These are phyloP conservation scores for Melanostoma scalare DNA, from an alignment of 2,888 invertebrate species.

Conservation along the genomic window DNA sequence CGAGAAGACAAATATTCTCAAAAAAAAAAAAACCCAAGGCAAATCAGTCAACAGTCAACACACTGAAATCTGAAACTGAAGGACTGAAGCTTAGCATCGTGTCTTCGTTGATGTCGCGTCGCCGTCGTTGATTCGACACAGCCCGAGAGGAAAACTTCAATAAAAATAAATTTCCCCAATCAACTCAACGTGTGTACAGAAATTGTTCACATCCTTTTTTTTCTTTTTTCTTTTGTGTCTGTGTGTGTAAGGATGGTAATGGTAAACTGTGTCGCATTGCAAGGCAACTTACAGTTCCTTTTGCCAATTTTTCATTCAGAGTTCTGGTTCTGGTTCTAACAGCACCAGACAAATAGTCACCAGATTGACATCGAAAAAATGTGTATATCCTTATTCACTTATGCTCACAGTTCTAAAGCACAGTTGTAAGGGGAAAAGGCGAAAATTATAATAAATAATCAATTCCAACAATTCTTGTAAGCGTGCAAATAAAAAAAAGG, in stretches of 20 bases:
- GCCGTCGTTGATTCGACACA: not conserved
- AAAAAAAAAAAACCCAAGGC: slow-evolving; percentile 11
- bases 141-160: slow-evolving; percentile 19
- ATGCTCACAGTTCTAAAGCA: slow-evolving; percentile 17
- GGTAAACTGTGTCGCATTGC: slow-evolving; percentile 33
- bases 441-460: slow-evolving; percentile 63
- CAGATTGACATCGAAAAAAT: slow-evolving; percentile 38
- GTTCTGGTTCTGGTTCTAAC: slow-evolving; percentile 36
- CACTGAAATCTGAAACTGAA: not conserved
- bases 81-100: not conserved
- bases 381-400: slow-evolving; percentile 33
- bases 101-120: not conserved
- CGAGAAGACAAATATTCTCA: too few species aligned
- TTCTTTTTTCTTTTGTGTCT: not conserved
- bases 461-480: slow-evolving; percentile 50
- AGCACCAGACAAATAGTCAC: slow-evolving; percentile 62
- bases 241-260: slow-evolving; percentile 2
- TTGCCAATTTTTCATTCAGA: slow-evolving; percentile 66
- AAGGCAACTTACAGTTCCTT: slow-evolving; percentile 44
- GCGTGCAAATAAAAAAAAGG: slow-evolving; percentile 14
- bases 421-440: not conserved
- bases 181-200: slow-evolving; percentile 20
- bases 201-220: slow-evolving; percentile 5
- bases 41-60: slow-evolving; percentile 1
- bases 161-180: slow-evolving; percentile 40